Percentiles rank a stretch among this genome's conserved stretches.
phyloP scores from a whole-genome alignment of 1,140 invertebrate genomes.

The Atta colombica region DNA sequence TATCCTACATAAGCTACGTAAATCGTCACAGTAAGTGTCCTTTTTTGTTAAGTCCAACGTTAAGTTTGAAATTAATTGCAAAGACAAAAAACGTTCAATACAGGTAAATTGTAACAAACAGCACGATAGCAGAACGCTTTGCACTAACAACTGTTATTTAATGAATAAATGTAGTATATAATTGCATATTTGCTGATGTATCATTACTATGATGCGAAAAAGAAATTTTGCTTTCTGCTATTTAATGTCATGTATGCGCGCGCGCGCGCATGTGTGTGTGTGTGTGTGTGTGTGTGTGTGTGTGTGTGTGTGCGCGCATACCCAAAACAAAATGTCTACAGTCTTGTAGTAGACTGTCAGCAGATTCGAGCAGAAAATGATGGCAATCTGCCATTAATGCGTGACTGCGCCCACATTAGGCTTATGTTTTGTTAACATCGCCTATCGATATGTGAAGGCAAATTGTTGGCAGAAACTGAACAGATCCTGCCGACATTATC shows the following conservation, averaged over 20 bases:
- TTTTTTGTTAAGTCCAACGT: slow-evolving; percentile 19
- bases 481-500: too few relatives aligned
- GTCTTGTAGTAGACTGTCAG: too few relatives aligned
- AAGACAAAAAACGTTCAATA: slow-evolving; percentile 10
- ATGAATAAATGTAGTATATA: background rate
- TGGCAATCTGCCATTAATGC: too few relatives aligned
- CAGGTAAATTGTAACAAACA: background rate
- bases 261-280: background rate
- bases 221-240: slow-evolving; percentile 17
- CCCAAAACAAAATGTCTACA: too few relatives aligned
- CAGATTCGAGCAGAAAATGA: too few relatives aligned
- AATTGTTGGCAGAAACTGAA: too few relatives aligned
- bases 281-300: background rate
- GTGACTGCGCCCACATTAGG: too few relatives aligned
- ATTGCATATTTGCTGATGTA: background rate
- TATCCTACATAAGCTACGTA: slow-evolving; percentile 8
- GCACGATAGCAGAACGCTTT: slow-evolving; percentile 16
- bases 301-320: background rate
- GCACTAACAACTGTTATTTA: slow-evolving; percentile 41
- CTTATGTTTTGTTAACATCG: too few relatives aligned
- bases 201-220: slow-evolving; percentile 11
- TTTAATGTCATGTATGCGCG: background rate
- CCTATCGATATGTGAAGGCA: too few relatives aligned
- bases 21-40: slow-evolving; percentile 7
- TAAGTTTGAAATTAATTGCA: slow-evolving; percentile 24